Base-by-base conservation (phyloP, 2,797 vertebrate genomes). In the Miichthys miiuy region DNA sequence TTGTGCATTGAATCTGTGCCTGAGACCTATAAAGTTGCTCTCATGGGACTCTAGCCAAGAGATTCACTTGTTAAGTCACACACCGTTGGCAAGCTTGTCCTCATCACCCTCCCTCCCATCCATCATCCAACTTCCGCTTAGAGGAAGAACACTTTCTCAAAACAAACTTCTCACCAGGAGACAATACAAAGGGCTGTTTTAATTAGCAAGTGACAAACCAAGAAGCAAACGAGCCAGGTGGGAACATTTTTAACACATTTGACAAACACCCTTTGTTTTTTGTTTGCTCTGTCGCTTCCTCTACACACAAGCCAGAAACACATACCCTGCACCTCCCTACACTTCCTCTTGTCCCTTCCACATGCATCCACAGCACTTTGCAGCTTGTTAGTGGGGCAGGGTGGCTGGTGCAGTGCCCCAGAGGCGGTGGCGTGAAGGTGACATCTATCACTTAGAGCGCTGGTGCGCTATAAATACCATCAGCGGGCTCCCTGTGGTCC, bases 381-480 rank as follows among this genome's bases (percentile, higher is more conserved):
- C 91, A 91, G 94, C 93, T 94, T 94, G 94, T 95, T 94, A 95
- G 91, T 90, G 82, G 84, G 86, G 82, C 89, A 87, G 89, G 87
- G 89, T 82, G 90, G 86, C 88, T 84, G 90, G 85, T 91, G 88
- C 85, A 81, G 74, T 62, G 86, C 88, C 90, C 91, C 87, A 82
- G 91, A 90, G 93, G 92, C 88, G 25, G 84, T 41, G 89, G 92
- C 90, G 91, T 77, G 91, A 95, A 95, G 95, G 94, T 95, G 92
- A 95, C 95, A 94, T 95, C 93, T 93, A 95, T 96, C 94, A 96
- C 95, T 95, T 94, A 94, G 94, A 79, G 78, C 1, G 52, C 85
- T 57, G 86, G 83, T 60, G 72, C 21, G 82, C 94, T 95, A 94
- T 95, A 95, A 96, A 96, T 93, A 95, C 89, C 90, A 80, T 82